Base-by-base conservation (phyloP, 1,140 invertebrate genomes). In the Camponotus pennsylvanicus region DNA sequence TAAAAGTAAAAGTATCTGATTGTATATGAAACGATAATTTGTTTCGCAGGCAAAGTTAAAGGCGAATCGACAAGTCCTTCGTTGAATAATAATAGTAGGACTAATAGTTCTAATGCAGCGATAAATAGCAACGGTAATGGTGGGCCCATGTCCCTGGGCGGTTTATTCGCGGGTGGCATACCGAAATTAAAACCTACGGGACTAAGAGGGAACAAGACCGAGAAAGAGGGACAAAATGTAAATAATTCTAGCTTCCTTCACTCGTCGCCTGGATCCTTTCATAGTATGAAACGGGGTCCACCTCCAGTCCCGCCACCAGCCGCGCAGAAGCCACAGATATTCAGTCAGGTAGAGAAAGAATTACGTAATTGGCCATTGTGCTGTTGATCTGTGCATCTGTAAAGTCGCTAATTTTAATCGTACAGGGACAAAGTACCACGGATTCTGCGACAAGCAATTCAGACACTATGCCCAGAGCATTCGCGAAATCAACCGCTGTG, bases 141-240 rank as follows among this genome's bases (percentile, higher is more conserved):
- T 61, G 89, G 90, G 13, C 95, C 96, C 45, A 95, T 96, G 80
- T 96, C 96, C 64, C 95, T 98, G 61, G 97, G 97, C 79, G 98
- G 97, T 57, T 95, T 98, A 45, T 98, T 98, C 95, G 97, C 98
- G 87, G 98, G 97, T 73, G 98, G 98, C 66, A 98, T 98, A 97
- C 98, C 98, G 76, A 98, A 98, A 94, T 95, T 98, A 69, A 98
- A 97, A 93, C 96, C 97, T 57, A 97, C 97, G 75, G 97, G 97
- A 86, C 92, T 96, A 69, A 94, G 95, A 89, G 93, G 92, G 8
- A 92, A 92, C 69, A 91, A 92, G 49, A 85, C 89, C 27, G 94
- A 95, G 49, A 94, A 91, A 83, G 93, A 93, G 11, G 91, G 79
- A 71, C 91, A 78, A 64, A 91, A 73, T 85, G 67, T 86, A 55